These are phyloP conservation scores for Liasis olivaceus DNA, from an alignment of 2,797 vertebrate species.

Conservation along the genomic window DNA sequence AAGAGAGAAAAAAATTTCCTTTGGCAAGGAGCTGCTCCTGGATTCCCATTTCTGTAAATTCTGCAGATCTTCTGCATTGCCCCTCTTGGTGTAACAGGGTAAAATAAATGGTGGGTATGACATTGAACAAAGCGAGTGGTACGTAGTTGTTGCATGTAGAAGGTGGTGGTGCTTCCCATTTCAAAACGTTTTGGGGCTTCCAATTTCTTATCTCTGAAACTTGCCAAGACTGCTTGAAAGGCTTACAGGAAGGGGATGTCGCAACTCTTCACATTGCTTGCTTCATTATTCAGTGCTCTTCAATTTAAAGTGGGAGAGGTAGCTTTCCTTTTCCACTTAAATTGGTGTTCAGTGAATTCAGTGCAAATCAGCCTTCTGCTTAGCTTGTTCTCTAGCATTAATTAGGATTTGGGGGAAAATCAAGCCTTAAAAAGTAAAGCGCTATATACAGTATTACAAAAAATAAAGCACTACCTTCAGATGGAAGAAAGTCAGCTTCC, in stretches of 20 bases:
- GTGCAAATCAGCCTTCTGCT: neutral
- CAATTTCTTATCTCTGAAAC: constrained; percentile 3
- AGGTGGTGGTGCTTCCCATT: neutral
- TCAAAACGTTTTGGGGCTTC: neutral
- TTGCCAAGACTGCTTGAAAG: neutral
- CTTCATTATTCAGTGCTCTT: neutral
- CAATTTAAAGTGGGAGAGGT: neutral
- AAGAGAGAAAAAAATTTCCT: neutral
- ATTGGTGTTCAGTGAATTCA: neutral
- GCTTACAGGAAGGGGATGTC: neutral
- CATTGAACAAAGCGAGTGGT: neutral
- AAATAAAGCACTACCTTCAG: neutral
- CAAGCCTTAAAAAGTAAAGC: neutral
- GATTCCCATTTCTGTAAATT: neutral
- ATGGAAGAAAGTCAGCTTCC: neutral
- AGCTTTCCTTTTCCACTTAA: neutral
- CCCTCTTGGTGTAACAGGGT: neutral
- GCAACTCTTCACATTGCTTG: neutral
- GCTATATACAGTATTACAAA: neutral
- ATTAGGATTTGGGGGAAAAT: neutral
- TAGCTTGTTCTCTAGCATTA: neutral
- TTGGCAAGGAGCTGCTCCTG: neutral
- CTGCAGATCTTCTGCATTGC: too few relatives aligned
- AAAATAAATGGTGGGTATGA: neutral
- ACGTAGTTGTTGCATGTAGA: too few relatives aligned